Evolutionary conservation across 2,888 invertebrate genomes (phyloP).

Genomic region (Acronicta leporina): DNA sequence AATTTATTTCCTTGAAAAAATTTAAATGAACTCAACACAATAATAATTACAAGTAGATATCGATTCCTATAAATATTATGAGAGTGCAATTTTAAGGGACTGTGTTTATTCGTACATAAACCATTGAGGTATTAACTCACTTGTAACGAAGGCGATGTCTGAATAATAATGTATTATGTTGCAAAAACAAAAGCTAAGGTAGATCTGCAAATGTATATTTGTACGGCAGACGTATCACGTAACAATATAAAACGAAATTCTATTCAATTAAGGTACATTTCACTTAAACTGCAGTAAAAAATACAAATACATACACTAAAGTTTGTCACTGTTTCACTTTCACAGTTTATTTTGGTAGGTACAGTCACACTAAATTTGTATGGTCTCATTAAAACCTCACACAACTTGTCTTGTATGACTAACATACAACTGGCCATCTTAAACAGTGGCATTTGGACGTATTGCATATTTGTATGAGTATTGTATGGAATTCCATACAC

Average conservation of each 20-base stretch:
- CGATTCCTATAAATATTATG: too few relatives aligned
- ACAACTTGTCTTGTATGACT: slow-evolving; percentile 13
- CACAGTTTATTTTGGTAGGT: slow-evolving; percentile 47
- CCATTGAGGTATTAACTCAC: too few relatives aligned
- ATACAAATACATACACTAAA: slow-evolving; percentile 41
- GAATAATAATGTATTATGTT: too few relatives aligned
- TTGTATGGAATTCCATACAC: slow-evolving; percentile 23
- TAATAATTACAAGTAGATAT: too few relatives aligned
- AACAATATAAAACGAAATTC: slow-evolving; percentile 1
- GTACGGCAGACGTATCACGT: slow-evolving; percentile 7
- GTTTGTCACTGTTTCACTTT: slow-evolving; percentile 47
- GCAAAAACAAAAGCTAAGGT: too few relatives aligned
- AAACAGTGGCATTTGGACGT: background rate
- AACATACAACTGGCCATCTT: slow-evolving; percentile 2
- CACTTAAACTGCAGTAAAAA: slow-evolving; percentile 33
- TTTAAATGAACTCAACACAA: too few relatives aligned
- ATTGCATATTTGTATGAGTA: slow-evolving; percentile 18
- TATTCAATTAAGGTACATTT: slow-evolving; percentile 29
- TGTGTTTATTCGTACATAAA: too few relatives aligned
- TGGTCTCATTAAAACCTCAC: slow-evolving; percentile 17
- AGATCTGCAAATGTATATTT: too few relatives aligned
- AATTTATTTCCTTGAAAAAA: too few relatives aligned
- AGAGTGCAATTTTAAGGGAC: too few relatives aligned
- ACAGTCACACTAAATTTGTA: slow-evolving; percentile 38
- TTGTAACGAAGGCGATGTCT: too few relatives aligned